Conservation (phyloP, 2,113 vertebrate genomes). For the Cryptotis parvus region DNA sequence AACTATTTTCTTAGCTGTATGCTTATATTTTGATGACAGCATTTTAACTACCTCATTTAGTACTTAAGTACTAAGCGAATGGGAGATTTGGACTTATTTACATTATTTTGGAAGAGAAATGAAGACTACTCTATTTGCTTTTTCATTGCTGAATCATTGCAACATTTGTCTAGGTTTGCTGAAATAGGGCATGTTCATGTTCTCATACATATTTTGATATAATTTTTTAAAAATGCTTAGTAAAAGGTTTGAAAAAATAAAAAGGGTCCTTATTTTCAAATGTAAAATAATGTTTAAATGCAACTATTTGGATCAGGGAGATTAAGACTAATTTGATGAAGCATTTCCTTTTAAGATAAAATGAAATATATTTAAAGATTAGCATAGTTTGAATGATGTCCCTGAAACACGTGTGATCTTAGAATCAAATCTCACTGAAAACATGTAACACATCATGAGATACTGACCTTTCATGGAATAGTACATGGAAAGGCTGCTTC, state of each 20-base stretch:
- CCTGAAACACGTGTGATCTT: neutral
- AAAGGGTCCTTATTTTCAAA: slow-evolving; percentile 39
- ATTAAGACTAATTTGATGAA: slow-evolving; percentile 42
- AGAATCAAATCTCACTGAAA: neutral
- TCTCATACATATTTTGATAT: neutral
- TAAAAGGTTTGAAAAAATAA: too few relatives aligned
- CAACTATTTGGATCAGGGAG: neutral
- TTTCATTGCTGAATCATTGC: neutral
- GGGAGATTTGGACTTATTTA: slow-evolving; percentile 26
- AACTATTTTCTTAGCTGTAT: slow-evolving; percentile 52
- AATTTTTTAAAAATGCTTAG: neutral
- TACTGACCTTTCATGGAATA: neutral
- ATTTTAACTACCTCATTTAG: slow-evolving; percentile 36
- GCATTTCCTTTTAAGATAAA: slow-evolving; percentile 4
- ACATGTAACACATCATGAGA: neutral
- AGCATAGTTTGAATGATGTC: neutral
- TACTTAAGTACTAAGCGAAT: neutral
- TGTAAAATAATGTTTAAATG: slow-evolving; percentile 21
- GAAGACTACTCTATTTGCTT: slow-evolving; percentile 21
- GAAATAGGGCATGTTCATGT: neutral
- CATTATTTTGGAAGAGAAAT: slow-evolving; percentile 37
- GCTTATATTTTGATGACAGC: slow-evolving; percentile 34
- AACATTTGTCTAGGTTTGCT: slow-evolving; percentile 40
- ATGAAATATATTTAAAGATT: slow-evolving; percentile 18
- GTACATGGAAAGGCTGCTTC: neutral